Conservation (phyloP, 2,888 invertebrate genomes). For the Mechanitis messenoides region DNA sequence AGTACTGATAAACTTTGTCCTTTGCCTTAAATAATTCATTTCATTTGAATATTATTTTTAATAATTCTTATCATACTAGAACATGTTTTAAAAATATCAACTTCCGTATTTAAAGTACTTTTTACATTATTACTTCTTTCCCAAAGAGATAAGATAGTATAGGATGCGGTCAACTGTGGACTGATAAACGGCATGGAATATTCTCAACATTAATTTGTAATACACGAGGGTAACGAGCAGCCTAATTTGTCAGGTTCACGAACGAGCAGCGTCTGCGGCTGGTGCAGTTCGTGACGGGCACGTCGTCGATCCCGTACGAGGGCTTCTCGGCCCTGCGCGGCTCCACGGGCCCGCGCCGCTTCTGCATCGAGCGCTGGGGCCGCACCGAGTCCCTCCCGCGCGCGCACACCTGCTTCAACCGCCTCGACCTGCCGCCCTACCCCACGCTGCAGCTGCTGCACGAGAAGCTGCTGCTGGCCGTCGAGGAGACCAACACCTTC, state of each 20-base stretch:
- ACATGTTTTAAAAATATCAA: no score
- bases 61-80: no score
- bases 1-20: no score
- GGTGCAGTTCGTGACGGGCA: slow-evolving; percentile 98
- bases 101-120: no score
- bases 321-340: slow-evolving; percentile 97
- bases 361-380: slow-evolving; percentile 98
- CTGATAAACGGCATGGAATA: slow-evolving; percentile 59
- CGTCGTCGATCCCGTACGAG: slow-evolving; percentile 98
- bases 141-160: slow-evolving; percentile 16
- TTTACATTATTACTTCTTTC: slow-evolving; percentile 2
- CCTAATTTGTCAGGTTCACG: slow-evolving; percentile 79
- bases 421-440: slow-evolving; percentile 97
- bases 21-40: no score
- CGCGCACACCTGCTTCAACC: slow-evolving; percentile 98
- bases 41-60: no score
- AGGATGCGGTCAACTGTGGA: slow-evolving; percentile 57
- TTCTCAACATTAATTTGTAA: no score
- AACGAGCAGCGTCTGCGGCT: slow-evolving; percentile 95
- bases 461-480: slow-evolving; percentile 93
- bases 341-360: slow-evolving; percentile 95
- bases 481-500: slow-evolving; percentile 97
- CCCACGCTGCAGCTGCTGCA: slow-evolving; percentile 92
- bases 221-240: background rate
- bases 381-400: slow-evolving; percentile 94